A percentile compares a stretch with the other conserved stretches of the same genome.
phyloP scores from a whole-genome alignment of 2,113 vertebrate genomes.

The Oxyruncus cristatus region DNA sequence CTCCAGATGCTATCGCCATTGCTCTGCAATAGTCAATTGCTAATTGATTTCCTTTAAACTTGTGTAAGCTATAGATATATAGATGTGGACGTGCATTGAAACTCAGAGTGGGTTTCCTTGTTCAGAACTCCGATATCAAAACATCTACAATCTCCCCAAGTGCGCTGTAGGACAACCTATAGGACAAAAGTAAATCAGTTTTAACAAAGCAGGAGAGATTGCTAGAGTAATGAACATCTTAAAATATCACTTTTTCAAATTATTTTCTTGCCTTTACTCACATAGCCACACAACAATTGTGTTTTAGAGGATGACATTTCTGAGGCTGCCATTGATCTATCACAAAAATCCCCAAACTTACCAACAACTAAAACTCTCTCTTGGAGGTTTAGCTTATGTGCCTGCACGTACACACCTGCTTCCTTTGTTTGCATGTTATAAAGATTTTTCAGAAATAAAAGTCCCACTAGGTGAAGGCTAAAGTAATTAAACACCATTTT shows the following conservation, averaged over 20 bases:
- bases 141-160: neutral
- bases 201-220: neutral
- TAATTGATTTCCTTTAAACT: conserved; percentile 53
- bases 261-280: neutral
- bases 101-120: neutral
- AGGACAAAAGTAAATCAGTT: neutral
- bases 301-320: neutral
- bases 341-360: neutral
- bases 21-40: conserved; percentile 25
- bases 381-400: neutral
- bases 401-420: neutral
- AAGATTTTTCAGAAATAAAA: neutral
- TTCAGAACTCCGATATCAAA: neutral
- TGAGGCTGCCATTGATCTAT: neutral
- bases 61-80: conserved; percentile 42
- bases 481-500: neutral
- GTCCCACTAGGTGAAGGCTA: neutral
- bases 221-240: neutral
- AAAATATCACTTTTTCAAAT: neutral
- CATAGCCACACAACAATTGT: fast-evolving
- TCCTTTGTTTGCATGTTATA: neutral
- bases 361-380: neutral
- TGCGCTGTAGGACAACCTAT: neutral
- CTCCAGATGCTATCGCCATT: neutral
- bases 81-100: neutral